phyloP scores from a whole-genome alignment of 2,888 invertebrate genomes.

The Rhaphigaster nebulosa region DNA sequence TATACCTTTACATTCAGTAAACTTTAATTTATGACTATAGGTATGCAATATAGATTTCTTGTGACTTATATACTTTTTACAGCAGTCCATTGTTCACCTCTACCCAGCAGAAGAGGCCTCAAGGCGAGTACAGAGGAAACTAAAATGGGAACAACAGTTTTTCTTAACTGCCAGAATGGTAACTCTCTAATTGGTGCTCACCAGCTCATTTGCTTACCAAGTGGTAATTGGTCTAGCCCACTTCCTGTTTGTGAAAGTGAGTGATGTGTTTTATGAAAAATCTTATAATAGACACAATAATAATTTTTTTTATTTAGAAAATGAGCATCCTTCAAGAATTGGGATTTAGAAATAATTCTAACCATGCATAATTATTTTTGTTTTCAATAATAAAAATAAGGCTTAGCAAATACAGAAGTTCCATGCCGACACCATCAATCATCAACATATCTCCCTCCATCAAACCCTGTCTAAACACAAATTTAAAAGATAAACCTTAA shows the following conservation, averaged over 20 bases:
- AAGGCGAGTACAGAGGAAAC: conserved; percentile 80
- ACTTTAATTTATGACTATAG: background rate
- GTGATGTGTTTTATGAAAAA: background rate
- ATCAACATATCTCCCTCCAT: too few species aligned
- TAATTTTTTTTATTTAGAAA: background rate
- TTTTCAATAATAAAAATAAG: too few species aligned
- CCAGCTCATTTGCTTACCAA: conserved; percentile 82
- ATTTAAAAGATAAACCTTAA: too few species aligned
- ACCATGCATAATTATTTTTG: background rate
- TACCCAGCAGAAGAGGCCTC: conserved; percentile 81
- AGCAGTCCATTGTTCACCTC: conserved; percentile 84
- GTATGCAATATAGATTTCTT: background rate
- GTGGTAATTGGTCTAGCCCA: conserved; percentile 88
- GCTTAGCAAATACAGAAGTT: too few species aligned
- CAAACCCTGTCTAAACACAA: too few species aligned
- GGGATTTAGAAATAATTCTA: background rate
- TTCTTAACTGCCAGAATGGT: conserved; percentile 84
- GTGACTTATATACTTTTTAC: conserved; percentile 59
- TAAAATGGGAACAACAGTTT: conserved; percentile 80
- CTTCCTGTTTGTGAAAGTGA: conserved; percentile 86
- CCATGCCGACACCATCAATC: too few species aligned
- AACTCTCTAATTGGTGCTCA: conserved; percentile 84
- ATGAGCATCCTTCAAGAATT: background rate
- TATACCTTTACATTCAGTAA: background rate
- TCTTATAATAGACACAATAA: background rate